These are phyloP conservation scores for Trichopria drosophilae DNA, from an alignment of 2,888 invertebrate species.

Conservation along the genomic window DNA sequence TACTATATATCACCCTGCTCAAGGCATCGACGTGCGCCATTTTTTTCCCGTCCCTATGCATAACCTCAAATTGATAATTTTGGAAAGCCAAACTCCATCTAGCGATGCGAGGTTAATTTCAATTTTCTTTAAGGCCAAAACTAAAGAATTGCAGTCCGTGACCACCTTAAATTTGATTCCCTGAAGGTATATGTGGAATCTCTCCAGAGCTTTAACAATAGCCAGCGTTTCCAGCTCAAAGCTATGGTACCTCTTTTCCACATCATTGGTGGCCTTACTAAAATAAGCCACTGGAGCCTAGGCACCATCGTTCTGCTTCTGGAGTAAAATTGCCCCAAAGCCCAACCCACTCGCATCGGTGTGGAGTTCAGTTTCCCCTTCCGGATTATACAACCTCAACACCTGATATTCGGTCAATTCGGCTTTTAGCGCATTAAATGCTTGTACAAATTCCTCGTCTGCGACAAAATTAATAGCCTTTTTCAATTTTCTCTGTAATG, in stretches of 20 bases:
- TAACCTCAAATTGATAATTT: too few species aligned
- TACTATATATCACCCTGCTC: too few species aligned
- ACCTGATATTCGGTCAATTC: conserved; percentile 2
- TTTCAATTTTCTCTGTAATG: too few species aligned
- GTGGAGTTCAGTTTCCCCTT: conserved; percentile 20
- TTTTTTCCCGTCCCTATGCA: too few species aligned
- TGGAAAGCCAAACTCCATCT: too few species aligned
- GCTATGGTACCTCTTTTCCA: conserved; percentile 15
- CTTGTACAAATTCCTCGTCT: too few species aligned
- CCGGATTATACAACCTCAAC: conserved; percentile 14
- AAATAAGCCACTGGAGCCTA: conserved; percentile 21
- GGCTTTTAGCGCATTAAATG: too few species aligned
- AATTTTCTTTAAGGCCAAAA: conserved; percentile 36
- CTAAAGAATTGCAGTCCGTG: conserved; percentile 41
- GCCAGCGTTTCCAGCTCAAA: conserved; percentile 25
- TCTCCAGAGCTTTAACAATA: conserved; percentile 29
- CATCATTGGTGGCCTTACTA: conserved; percentile 5
- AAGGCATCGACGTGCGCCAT: too few species aligned
- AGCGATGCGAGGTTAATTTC: too few species aligned
- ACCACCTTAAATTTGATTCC: conserved; percentile 40
- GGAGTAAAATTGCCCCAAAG: conserved; percentile 8
- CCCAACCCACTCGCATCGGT: conserved; percentile 33
- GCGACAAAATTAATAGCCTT: too few species aligned
- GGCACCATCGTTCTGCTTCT: conserved; percentile 34
- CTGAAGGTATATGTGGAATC: conserved; percentile 36